Percentiles rank a stretch among this genome's conserved stretches.
Conservation (phyloP, 2,888 invertebrate genomes). For the Carabus problematicus region DNA sequence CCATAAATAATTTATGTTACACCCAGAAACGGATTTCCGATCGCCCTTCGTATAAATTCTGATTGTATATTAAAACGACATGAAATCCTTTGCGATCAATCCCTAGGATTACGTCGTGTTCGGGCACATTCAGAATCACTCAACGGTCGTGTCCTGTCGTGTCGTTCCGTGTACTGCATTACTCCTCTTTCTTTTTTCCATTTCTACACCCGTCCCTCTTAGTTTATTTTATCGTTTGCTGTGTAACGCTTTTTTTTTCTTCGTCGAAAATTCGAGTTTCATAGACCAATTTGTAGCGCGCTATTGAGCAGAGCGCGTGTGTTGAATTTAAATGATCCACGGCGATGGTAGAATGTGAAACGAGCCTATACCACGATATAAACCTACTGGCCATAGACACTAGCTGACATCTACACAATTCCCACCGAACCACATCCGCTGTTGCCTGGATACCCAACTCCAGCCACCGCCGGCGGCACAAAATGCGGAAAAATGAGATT, state of each 20-base stretch:
- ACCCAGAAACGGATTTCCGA: slow-evolving; percentile 23
- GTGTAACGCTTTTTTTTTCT: slow-evolving; percentile 24
- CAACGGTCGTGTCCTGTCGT: slow-evolving; percentile 10
- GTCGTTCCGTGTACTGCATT: background rate
- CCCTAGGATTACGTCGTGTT: slow-evolving; percentile 30
- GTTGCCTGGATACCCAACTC: background rate
- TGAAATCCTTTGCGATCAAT: slow-evolving; percentile 35
- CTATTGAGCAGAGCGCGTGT: slow-evolving; percentile 26
- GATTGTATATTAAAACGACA: slow-evolving; percentile 42
- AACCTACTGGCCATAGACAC: background rate
- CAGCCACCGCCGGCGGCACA: slow-evolving; percentile 26
- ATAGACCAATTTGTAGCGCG: slow-evolving; percentile 37
- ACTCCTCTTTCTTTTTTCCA: background rate
- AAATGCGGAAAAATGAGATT: slow-evolving; percentile 28
- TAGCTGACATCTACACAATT: background rate
- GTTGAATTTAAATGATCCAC: slow-evolving; percentile 25
- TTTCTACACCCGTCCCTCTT: too few species aligned
- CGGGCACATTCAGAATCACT: slow-evolving; percentile 29
- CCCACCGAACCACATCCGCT: background rate
- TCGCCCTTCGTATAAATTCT: slow-evolving; percentile 30
- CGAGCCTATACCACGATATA: background rate
- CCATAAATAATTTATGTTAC: slow-evolving; percentile 39
- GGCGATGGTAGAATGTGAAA: slow-evolving; percentile 7
- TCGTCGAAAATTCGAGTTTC: slow-evolving; percentile 31
- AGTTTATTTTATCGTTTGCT: slow-evolving; percentile 33